Evolutionary conservation across 2,113 vertebrate genomes (phyloP).

Genomic region (Mustelus asterias): DNA sequence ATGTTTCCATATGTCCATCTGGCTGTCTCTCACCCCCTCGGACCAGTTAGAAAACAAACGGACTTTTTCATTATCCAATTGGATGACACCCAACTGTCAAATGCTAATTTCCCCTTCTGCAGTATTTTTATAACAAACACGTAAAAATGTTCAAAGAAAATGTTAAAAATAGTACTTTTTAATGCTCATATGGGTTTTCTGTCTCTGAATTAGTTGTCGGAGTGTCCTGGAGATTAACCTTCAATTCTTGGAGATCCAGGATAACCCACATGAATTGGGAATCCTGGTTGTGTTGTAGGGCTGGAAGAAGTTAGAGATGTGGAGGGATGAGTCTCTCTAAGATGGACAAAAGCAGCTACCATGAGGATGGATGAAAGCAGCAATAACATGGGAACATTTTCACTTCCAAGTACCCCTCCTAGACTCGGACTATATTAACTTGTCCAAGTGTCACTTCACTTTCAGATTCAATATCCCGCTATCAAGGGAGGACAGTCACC

Average conservation of each 20-base stretch:
- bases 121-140: not conserved
- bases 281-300: not conserved
- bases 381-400: too few relatives aligned
- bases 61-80: not conserved
- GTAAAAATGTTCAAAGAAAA: not conserved
- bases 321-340: not conserved
- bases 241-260: not conserved
- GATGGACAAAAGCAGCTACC: too few relatives aligned
- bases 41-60: not conserved
- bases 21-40: not conserved
- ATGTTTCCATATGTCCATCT: not conserved
- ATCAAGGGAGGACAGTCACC: too few relatives aligned
- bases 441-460: too few relatives aligned
- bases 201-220: not conserved
- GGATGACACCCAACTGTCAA: not conserved
- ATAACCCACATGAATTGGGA: not conserved
- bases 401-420: too few relatives aligned
- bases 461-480: too few relatives aligned
- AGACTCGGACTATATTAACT: too few relatives aligned
- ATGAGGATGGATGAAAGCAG: too few relatives aligned
- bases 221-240: not conserved
- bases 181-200: not conserved
- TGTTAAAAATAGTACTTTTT: not conserved
- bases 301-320: too few relatives aligned
- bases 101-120: not conserved